A percentile compares a stretch with the other conserved stretches of the same genome.
Conservation (phyloP, 2,113 vertebrate genomes). For the Actenoides lindsayi region DNA sequence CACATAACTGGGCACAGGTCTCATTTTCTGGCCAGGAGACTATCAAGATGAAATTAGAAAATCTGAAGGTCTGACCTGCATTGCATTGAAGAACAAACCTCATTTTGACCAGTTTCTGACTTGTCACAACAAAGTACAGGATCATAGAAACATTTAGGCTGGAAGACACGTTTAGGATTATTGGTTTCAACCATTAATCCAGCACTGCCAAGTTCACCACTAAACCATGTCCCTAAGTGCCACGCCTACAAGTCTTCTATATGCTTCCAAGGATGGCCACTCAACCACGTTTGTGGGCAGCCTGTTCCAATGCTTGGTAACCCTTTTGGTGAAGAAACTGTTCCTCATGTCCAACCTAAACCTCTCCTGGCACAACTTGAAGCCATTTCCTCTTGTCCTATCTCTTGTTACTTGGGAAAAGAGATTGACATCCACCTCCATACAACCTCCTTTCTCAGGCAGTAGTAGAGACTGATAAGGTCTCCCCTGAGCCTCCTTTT, state of each 20-base stretch:
- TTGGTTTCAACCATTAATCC: background rate
- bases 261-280: background rate
- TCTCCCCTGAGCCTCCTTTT: background rate
- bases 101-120: background rate
- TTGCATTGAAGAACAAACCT: background rate
- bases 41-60: background rate
- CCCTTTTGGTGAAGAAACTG: background rate
- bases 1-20: background rate
- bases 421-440: background rate
- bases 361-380: background rate
- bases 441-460: background rate
- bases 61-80: rapidly evolving
- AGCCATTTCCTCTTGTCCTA: background rate
- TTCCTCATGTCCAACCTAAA: background rate
- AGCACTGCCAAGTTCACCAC: background rate
- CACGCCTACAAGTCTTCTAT: background rate
- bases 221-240: background rate
- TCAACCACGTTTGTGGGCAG: background rate
- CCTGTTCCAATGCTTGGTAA: background rate
- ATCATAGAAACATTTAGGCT: background rate
- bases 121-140: background rate
- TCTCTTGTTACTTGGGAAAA: background rate
- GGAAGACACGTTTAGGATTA: background rate
- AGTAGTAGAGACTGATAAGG: background rate
- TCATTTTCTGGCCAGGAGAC: background rate